A percentile compares a stretch with the other conserved stretches of the same genome.
Evolutionary conservation across 2,797 vertebrate species (phyloP).

Genomic region (Peromyscus eremicus): DNA sequence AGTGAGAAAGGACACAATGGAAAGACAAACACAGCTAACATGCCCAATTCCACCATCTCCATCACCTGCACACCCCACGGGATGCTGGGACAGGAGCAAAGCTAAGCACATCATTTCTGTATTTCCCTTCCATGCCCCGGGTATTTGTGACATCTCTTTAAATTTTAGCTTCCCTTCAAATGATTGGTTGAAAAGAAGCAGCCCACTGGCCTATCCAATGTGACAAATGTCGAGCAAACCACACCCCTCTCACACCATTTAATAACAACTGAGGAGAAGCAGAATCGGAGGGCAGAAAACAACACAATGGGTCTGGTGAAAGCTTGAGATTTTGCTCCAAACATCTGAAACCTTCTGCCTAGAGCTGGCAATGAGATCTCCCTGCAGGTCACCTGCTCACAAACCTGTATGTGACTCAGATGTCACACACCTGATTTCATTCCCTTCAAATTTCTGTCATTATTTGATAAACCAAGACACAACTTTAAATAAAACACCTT

Average conservation of each 20-base stretch:
- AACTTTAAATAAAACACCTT: constrained; percentile 38
- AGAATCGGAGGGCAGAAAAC: constrained; percentile 46
- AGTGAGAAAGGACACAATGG: neutral
- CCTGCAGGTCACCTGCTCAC: neutral
- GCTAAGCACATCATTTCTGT: neutral
- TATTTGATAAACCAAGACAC: neutral
- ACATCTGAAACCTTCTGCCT: neutral
- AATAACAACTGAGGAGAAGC: constrained; percentile 66
- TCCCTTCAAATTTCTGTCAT: neutral
- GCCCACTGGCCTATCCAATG: neutral
- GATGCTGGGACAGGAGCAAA: neutral
- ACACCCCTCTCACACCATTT: constrained; percentile 49
- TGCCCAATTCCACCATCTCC: neutral
- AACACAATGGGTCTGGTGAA: constrained; percentile 58
- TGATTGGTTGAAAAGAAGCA: neutral
- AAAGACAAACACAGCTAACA: neutral
- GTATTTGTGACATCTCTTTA: constrained; percentile 26
- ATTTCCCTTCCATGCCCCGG: neutral
- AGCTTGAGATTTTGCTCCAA: constrained; percentile 82
- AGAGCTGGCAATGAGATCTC: neutral
- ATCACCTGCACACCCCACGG: neutral
- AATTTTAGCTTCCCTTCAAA: neutral
- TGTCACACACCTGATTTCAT: neutral
- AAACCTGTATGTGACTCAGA: neutral
- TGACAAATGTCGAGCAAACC: constrained; percentile 56